A percentile compares a stretch with the other conserved stretches of the same genome.
These are phyloP conservation scores for Cyaniris semiargus DNA, from an alignment of 2,888 invertebrate species.

Conservation along the genomic window DNA sequence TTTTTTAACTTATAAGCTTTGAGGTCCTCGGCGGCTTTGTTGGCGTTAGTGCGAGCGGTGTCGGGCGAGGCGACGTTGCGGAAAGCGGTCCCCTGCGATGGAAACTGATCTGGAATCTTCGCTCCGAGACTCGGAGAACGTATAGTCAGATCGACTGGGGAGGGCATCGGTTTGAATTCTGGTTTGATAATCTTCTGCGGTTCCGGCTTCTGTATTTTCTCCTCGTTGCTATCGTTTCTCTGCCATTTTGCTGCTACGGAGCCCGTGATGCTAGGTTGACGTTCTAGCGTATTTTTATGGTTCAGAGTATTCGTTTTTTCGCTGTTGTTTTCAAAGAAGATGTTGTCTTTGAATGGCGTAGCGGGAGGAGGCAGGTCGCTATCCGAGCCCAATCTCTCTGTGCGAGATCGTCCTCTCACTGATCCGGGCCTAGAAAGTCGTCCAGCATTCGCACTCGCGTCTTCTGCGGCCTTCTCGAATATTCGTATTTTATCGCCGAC, in stretches of 20 bases:
- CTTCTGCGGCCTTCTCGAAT: constrained; percentile 72
- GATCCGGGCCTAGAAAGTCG: constrained; percentile 65
- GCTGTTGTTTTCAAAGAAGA: constrained; percentile 54
- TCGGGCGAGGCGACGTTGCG: constrained; percentile 70
- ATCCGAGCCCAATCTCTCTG: constrained; percentile 56
- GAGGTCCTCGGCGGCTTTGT: constrained; percentile 59
- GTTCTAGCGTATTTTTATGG: constrained; percentile 46
- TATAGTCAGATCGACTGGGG: constrained; percentile 67
- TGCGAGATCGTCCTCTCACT: constrained; percentile 54
- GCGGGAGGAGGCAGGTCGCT: constrained; percentile 61
- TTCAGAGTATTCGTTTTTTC: constrained; percentile 44
- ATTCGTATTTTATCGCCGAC: constrained; percentile 76
- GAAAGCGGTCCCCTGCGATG: constrained; percentile 73
- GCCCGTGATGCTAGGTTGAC: constrained; percentile 53
- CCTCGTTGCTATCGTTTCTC: constrained; percentile 54
- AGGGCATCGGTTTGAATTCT: constrained; percentile 69
- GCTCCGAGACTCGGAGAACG: constrained; percentile 71
- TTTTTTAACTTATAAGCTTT: constrained; percentile 67
- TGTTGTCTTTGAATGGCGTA: constrained; percentile 62
- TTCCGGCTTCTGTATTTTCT: constrained; percentile 58
- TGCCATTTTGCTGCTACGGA: constrained; percentile 57
- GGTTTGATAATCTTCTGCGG: constrained; percentile 72
- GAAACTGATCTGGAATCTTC: constrained; percentile 69
- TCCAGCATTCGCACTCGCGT: constrained; percentile 56
- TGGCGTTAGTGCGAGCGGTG: constrained; percentile 49